Evolutionary conservation across 2,888 invertebrate species (phyloP), one percentile per base, ranked within the genome.

Genomic region (Sesia apiformis): DNA sequence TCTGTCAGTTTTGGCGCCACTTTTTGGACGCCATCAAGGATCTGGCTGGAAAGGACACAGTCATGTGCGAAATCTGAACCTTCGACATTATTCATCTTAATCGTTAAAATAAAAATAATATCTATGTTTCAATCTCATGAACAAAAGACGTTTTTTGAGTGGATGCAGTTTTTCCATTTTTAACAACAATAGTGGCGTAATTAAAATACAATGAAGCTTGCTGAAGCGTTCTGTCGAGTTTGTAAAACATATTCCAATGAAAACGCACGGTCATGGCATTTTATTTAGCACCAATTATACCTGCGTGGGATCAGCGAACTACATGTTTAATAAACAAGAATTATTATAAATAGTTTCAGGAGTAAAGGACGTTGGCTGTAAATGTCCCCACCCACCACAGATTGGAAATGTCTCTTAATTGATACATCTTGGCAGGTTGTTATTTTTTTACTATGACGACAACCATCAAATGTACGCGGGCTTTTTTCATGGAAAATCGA

Each of bases 1-100:
- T 76, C 69, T 69, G 74, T 76, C 73, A 73, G 68, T 66, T 70
- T 68, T 73, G 78, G 83, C 83, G 83, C 81, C 81, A 80, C 72
- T 67, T 66, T 75, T 77, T 69, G 64, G 66, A 65, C 54, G 60
- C 65, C 60, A 60, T 65, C 57, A 62, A 62, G 72, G 70, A 78
- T 78, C 74, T 74, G 70, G 72, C 69, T 72, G 57, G 51, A 7
- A 7, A 42, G 42, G 42, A 5, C 42, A 42, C 42, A 42, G 23
- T 23, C 23, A 23, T 42, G 42, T 42, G 42, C 7, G 1, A 42
- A 6, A 6, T 7, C 42, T 42, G 3, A 42, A 2, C 7, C 3
- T 6, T 23, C 23, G 23, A 23, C 23, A 23, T 23, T 23, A 23
- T 23, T 23, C 23, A 23, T 23, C 23, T 23, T 23, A 23, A 23